These are phyloP conservation scores for Gonatopus flavifemur DNA, from an alignment of 1,140 invertebrate genomes.

Conservation along the genomic window DNA sequence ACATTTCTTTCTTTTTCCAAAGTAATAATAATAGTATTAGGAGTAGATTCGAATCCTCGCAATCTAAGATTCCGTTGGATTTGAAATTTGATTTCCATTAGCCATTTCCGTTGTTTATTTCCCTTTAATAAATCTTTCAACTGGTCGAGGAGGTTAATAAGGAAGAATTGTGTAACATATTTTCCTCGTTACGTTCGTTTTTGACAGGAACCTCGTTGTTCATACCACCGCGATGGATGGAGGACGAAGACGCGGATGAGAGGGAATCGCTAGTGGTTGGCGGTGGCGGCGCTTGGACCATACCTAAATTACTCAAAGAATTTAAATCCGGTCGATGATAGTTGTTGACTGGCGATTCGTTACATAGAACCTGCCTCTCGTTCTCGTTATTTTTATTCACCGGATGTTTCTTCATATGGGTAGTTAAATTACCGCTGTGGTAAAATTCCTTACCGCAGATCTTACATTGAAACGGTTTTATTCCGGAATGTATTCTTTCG, in stretches of 20 bases:
- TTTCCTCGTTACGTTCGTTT: slow-evolving; percentile 27
- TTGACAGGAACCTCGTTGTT: slow-evolving; percentile 29
- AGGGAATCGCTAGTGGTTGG: too few relatives aligned
- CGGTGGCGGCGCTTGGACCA: too few relatives aligned
- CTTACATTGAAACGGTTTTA: slow-evolving; percentile 69
- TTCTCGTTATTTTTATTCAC: slow-evolving; percentile 22
- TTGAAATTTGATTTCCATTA: too few relatives aligned
- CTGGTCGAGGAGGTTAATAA: slow-evolving; percentile 15
- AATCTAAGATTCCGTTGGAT: too few relatives aligned
- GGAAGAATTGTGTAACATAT: slow-evolving; percentile 5
- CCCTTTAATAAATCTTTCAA: too few relatives aligned
- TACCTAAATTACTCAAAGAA: slow-evolving; percentile 24
- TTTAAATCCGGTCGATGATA: too few relatives aligned
- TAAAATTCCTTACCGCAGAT: slow-evolving; percentile 72
- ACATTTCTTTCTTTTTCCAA: too few relatives aligned
- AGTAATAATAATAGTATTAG: not conserved
- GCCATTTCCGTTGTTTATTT: too few relatives aligned
- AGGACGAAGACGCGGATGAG: too few relatives aligned
- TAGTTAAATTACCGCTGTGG: slow-evolving; percentile 63
- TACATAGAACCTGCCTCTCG: too few relatives aligned
- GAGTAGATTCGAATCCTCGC: not conserved
- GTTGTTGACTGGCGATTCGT: too few relatives aligned
- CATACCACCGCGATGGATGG: too few relatives aligned
- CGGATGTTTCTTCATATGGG: slow-evolving; percentile 57
- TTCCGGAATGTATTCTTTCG: slow-evolving; percentile 58